phyloP scores from a whole-genome alignment of 1,140 invertebrate genomes.

The Procambarus virginalis region DNA sequence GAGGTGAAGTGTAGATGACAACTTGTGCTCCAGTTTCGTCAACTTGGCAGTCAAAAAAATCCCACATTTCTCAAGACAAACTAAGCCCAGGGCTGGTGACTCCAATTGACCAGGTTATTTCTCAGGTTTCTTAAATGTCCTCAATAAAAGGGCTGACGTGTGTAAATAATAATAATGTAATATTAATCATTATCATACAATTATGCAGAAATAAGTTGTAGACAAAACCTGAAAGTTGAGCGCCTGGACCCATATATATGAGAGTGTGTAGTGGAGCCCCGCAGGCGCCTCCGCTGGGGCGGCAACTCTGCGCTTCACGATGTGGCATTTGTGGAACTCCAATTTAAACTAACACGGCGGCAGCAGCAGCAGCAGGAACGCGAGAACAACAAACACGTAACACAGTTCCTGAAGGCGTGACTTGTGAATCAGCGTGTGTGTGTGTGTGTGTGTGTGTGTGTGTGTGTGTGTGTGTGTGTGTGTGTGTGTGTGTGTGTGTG shows the following conservation, averaged over 20 bases:
- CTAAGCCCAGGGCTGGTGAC: neutral
- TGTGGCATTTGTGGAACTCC: neutral
- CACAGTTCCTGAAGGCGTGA: constrained; percentile 1
- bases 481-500: too few species aligned
- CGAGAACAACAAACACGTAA: constrained; percentile 15
- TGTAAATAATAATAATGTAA: constrained; percentile 31
- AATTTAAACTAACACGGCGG: constrained; percentile 16
- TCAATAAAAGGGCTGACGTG: neutral
- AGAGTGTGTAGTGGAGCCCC: neutral
- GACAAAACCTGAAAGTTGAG: constrained; percentile 7
- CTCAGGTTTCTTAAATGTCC: constrained; percentile 45
- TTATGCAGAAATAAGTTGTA: neutral
- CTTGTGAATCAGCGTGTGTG: constrained; percentile 1
- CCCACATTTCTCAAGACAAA: neutral
- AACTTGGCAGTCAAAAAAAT: neutral
- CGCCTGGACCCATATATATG: neutral
- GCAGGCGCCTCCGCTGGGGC: neutral
- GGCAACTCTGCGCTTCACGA: neutral
- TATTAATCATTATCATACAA: constrained; percentile 7
- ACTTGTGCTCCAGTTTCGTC: too few species aligned
- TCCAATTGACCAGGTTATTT: constrained; percentile 41
- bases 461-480: too few species aligned
- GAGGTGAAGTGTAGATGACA: neutral
- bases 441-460: neutral
- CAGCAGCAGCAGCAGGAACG: neutral